Evolutionary conservation across 2,888 invertebrate species (phyloP).

Genomic region (Hartigia nigra): DNA sequence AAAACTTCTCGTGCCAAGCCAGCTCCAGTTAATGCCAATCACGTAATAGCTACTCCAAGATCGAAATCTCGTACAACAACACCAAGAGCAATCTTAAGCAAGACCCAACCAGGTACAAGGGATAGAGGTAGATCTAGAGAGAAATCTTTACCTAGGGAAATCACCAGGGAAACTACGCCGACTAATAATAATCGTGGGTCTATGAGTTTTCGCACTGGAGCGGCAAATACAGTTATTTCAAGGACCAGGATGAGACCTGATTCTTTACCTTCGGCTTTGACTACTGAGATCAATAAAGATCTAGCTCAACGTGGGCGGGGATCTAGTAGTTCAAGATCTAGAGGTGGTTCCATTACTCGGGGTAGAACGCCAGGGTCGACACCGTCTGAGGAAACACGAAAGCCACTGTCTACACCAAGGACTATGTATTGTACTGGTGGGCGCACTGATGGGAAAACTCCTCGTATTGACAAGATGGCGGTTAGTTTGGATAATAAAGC

Average conservation of each 20-base stretch:
- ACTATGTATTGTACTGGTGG: slow-evolving; percentile 15
- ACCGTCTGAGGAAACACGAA: slow-evolving; percentile 51
- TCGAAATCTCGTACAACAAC: slow-evolving; percentile 69
- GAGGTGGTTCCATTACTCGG: slow-evolving; percentile 18
- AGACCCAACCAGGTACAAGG: slow-evolving; percentile 68
- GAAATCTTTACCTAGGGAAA: slow-evolving; percentile 69
- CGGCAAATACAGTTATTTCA: slow-evolving; percentile 35
- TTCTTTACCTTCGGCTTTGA: slow-evolving; percentile 57
- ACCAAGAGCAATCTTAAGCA: slow-evolving; percentile 53
- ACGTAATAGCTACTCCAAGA: slow-evolving; percentile 64
- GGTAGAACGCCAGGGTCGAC: slow-evolving; percentile 52
- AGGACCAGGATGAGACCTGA: slow-evolving; percentile 56
- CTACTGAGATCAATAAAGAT: slow-evolving; percentile 61
- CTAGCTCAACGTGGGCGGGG: slow-evolving; percentile 53
- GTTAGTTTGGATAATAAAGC: slow-evolving; percentile 64
- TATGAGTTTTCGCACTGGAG: slow-evolving; percentile 49
- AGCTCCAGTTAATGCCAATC: slow-evolving; percentile 15
- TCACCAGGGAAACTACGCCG: slow-evolving; percentile 61
- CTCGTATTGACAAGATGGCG: slow-evolving; percentile 50
- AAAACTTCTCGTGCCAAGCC: slow-evolving; percentile 38
- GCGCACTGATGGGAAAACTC: slow-evolving; percentile 29
- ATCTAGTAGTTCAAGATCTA: slow-evolving; percentile 22
- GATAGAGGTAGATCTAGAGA: slow-evolving; percentile 74
- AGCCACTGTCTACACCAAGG: slow-evolving; percentile 34
- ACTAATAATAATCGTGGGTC: slow-evolving; percentile 48